Evolutionary conservation across 2,797 vertebrate species (phyloP), one percentile per base, ranked within the genome.

Genomic region (Mormyrus hasselquistii): DNA sequence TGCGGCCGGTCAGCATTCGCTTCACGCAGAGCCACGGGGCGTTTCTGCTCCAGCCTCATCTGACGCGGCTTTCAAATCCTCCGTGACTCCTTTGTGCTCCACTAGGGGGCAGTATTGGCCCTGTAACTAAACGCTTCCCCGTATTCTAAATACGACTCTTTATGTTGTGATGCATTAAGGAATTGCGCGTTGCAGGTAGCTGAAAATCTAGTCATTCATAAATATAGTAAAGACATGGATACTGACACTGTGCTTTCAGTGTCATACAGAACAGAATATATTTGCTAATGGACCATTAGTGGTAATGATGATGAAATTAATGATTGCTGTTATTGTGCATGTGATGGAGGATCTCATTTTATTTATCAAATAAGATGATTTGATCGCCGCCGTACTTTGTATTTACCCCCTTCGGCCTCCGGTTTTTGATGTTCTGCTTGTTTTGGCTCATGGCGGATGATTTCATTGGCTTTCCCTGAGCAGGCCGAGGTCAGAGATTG

Each of bases 101-200:
- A 89, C 88, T 47, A 76, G 83, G 84, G 65, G 88, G 88, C 88
- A 87, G 50, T 76, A 29, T 73, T 73, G 10, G 62, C 41, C 47
- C 55, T 50, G 12, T 73, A 10, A 73, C 41, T 34, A 73, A 73
- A 29, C 25, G 44, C 10, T 73, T 73, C 22, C 34, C 2, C 3
- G 10, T 69, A 69, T 47, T 65, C 7, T 47, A 16, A 65, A 25
- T 62, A 44, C 86, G 44, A 47, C 38, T n/a, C n/a, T 52, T 49
- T 84, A 22, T 25, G 44, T 52, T 52, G 38, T 19, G 73, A 19
- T 79, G 5, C 73, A 41, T 44, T 79, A n/a, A 44, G 6, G 73
- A 41, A 19, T 44, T 47, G 73, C 7, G 47, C 38, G 3, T 38
- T 73, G 29, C 65, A 73, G 65, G 65, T 73, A 38, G 12, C 25